A percentile compares a stretch with the other conserved stretches of the same genome.
phyloP scores from a whole-genome alignment of 2,888 invertebrate species.

The Meta bourneti region DNA sequence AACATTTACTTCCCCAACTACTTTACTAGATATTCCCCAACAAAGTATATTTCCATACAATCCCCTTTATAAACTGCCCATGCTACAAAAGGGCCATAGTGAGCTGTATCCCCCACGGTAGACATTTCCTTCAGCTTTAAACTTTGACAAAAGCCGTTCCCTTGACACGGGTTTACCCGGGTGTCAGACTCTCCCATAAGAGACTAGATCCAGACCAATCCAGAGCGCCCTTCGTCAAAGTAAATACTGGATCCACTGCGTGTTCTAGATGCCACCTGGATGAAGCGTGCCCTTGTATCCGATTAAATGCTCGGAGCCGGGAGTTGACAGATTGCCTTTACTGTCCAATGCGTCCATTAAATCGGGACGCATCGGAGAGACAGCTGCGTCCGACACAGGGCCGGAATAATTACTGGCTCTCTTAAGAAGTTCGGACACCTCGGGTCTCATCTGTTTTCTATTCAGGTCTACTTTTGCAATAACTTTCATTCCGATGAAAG shows the following conservation, averaged over 20 bases:
- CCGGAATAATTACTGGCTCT: slow-evolving; percentile 23
- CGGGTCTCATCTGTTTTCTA: neutral
- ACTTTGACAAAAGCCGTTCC: neutral
- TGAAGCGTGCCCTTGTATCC: neutral
- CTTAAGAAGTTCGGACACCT: neutral
- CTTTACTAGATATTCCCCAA: no score
- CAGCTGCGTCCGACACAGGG: slow-evolving; percentile 19
- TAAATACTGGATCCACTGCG: no score
- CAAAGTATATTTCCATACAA: no score
- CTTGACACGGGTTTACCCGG: neutral
- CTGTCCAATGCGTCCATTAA: slow-evolving; percentile 36
- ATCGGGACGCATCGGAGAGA: neutral
- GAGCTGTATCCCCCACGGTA: no score
- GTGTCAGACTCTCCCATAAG: neutral
- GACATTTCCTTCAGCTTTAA: no score
- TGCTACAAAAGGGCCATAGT: no score
- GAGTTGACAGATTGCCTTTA: slow-evolving; percentile 44
- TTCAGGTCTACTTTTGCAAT: neutral
- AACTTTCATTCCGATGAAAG: neutral
- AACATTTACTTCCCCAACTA: no score
- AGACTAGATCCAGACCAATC: neutral
- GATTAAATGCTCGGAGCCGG: slow-evolving; percentile 20
- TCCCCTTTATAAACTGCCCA: no score
- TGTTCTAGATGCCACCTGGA: no score
- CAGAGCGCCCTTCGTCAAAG: no score